Percentiles rank a stretch among this genome's conserved stretches.
phyloP scores from a whole-genome alignment of 2,888 invertebrate genomes.

The Mechanitis mazaeus region DNA sequence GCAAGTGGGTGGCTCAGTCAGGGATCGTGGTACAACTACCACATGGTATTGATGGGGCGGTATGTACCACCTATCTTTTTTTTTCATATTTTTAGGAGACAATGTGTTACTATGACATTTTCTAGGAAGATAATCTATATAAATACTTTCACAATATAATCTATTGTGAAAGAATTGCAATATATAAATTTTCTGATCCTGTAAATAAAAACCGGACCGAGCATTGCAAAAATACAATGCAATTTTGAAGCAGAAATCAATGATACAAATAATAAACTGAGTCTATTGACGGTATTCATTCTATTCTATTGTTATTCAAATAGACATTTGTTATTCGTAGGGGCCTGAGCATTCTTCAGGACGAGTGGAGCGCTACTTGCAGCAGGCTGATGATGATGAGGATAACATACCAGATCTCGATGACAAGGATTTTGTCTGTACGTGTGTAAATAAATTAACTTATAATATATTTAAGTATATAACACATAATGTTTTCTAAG shows the following conservation, averaged over 20 bases:
- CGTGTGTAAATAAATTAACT: constrained; percentile 29
- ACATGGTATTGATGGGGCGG: constrained; percentile 86
- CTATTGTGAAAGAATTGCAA: too few species aligned
- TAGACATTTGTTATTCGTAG: constrained; percentile 49
- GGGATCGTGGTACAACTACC: constrained; percentile 88
- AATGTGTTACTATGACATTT: too few species aligned
- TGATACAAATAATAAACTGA: not conserved
- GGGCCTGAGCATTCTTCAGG: constrained; percentile 83
- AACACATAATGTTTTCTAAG: too few species aligned
- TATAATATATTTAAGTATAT: too few species aligned
- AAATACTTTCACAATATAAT: too few species aligned
- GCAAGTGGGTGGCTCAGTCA: constrained; percentile 89
- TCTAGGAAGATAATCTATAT: too few species aligned
- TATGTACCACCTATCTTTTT: constrained; percentile 40
- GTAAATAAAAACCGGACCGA: too few species aligned
- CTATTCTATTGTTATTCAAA: constrained; percentile 6
- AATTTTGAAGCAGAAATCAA: not conserved
- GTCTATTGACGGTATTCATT: not conserved
- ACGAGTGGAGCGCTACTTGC: constrained; percentile 82
- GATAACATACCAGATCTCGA: constrained; percentile 77
- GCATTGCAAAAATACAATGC: not conserved
- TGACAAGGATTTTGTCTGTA: constrained; percentile 70
- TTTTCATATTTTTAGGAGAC: too few species aligned
- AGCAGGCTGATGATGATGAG: constrained; percentile 79
- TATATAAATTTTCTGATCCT: too few species aligned